These are phyloP conservation scores for Cataglyphis hispanica DNA, from an alignment of 1,140 invertebrate species.

Conservation along the genomic window DNA sequence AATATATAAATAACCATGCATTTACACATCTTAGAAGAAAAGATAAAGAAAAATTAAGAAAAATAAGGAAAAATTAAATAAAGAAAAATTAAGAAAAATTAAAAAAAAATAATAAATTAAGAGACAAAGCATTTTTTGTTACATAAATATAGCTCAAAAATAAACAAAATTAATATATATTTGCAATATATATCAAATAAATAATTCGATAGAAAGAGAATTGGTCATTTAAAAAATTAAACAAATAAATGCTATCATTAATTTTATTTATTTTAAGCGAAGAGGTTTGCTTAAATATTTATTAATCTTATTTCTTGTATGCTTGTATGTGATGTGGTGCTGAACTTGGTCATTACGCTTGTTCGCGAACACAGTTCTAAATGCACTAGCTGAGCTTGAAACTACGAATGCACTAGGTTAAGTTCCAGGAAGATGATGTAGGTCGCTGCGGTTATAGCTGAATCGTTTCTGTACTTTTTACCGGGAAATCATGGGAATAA, in stretches of 20 bases:
- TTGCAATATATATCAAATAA: background rate
- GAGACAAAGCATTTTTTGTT: background rate
- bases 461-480: conserved; percentile 64
- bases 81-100: too few species aligned
- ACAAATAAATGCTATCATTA: background rate
- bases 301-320: conserved; percentile 27
- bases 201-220: background rate
- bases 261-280: background rate
- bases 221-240: background rate
- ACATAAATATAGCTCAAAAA: background rate
- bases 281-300: conserved; percentile 26
- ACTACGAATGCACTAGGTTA: conserved; percentile 67
- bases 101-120: too few species aligned
- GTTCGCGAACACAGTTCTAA: conserved; percentile 46
- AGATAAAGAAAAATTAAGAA: too few species aligned
- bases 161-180: background rate
- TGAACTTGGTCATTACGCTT: conserved; percentile 53
- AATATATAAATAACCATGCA: background rate
- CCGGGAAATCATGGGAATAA: conserved; percentile 62
- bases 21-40: background rate
- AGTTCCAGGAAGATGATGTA: conserved; percentile 72
- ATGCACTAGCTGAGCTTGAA: background rate
- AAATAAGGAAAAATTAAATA: too few species aligned
- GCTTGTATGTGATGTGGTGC: conserved; percentile 20
- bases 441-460: conserved; percentile 63